Conservation (phyloP, 2,113 vertebrate genomes). For the Callithrix jacchus region DNA sequence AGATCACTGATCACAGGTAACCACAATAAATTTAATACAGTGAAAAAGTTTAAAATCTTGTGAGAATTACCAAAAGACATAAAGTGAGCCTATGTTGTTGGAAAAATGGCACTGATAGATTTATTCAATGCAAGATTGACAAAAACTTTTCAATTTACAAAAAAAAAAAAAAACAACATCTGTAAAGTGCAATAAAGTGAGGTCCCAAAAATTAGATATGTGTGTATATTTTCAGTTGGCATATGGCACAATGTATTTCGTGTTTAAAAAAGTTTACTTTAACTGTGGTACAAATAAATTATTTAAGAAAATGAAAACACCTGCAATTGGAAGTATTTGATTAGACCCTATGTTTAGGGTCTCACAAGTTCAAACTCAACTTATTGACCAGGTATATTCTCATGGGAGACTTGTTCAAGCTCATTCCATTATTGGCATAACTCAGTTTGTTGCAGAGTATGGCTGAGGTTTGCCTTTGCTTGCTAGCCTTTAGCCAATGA, state of each 20-base stretch:
- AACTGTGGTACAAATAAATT: background rate
- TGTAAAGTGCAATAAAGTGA: background rate
- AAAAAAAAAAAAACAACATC: background rate
- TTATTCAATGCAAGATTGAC: background rate
- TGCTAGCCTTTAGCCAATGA: background rate
- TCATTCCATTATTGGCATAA: background rate
- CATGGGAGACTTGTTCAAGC: background rate
- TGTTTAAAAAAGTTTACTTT: background rate
- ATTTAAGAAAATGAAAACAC: background rate
- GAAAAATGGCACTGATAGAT: background rate
- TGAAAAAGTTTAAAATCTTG: background rate
- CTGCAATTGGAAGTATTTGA: background rate
- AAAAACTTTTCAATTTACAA: background rate
- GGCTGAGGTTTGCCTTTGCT: rapidly evolving
- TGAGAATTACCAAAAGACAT: background rate
- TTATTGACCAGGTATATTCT: background rate
- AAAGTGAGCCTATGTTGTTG: background rate
- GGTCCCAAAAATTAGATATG: background rate
- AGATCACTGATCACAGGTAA: background rate
- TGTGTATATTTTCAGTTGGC: background rate
- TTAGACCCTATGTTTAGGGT: background rate
- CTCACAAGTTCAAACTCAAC: background rate
- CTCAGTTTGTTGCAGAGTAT: background rate
- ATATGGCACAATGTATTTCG: background rate
- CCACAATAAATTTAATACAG: background rate